Conservation (phyloP, 1,140 invertebrate species). For the Dinothrombium tinctorium region DNA sequence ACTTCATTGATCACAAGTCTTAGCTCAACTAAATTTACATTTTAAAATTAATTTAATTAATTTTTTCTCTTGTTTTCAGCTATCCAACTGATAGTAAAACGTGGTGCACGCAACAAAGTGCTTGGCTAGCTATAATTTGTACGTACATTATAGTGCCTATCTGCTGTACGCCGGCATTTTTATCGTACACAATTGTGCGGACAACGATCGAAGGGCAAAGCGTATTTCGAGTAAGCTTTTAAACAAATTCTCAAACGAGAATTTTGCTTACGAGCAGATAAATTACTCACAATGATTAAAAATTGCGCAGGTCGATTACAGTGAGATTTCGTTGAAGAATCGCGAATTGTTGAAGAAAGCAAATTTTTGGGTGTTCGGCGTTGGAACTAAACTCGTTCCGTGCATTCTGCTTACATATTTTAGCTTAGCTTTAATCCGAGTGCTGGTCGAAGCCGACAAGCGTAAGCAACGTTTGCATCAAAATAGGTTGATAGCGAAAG, state of each 20-base stretch:
- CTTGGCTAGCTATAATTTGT: not conserved
- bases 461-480: conserved; percentile 6
- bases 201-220: not conserved
- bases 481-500: no score
- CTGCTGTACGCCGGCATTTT: not conserved
- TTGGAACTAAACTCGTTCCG: conserved; percentile 59
- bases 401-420: conserved; percentile 55
- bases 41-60: no score
- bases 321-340: conserved; percentile 29
- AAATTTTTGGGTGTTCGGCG: conserved; percentile 67
- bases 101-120: not conserved
- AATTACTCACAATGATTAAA: no score
- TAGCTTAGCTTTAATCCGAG: conserved; percentile 38
- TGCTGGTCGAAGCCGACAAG: conserved; percentile 9
- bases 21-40: no score
- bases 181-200: conserved; percentile 4
- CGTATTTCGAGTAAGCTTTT: not conserved
- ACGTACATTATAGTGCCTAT: conserved; percentile 3
- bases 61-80: conserved; percentile 4
- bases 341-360: conserved; percentile 33
- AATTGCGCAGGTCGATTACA: conserved; percentile 34
- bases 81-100: conserved; percentile 7
- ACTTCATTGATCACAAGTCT: no score
- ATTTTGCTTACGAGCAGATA: no score
- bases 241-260: no score